phyloP scores from a whole-genome alignment of 2,113 vertebrate species.

The Bujurquina vittata region DNA sequence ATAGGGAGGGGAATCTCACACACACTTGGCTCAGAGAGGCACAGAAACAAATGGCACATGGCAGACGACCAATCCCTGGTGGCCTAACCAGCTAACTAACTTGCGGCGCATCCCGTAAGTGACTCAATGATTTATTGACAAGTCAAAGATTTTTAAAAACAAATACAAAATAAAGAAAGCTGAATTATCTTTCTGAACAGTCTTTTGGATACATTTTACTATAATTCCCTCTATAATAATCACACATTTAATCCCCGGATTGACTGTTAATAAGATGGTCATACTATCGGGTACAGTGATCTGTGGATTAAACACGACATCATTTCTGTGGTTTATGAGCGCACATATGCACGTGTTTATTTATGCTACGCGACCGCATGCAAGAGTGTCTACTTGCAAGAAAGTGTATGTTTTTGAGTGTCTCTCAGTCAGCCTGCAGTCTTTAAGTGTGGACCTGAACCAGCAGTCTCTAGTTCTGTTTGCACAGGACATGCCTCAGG shows the following conservation, averaged over 20 bases:
- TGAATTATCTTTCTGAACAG: neutral
- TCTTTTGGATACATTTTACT: neutral
- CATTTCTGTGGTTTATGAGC: constrained; percentile 43
- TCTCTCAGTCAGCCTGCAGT: constrained; percentile 53
- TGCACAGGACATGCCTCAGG: constrained; percentile 84
- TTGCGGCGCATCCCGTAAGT: constrained; percentile 19
- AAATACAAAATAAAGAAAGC: neutral
- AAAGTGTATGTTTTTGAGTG: constrained; percentile 21
- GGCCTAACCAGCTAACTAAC: constrained; percentile 31
- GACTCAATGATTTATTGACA: neutral
- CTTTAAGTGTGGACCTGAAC: constrained; percentile 64
- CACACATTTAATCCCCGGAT: neutral
- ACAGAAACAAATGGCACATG: constrained; percentile 40
- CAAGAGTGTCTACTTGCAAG: constrained; percentile 28
- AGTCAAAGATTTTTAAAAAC: neutral
- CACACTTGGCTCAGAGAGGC: constrained; percentile 48
- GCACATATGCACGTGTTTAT: constrained; percentile 43
- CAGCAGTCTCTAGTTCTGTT: constrained; percentile 80
- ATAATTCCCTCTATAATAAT: neutral
- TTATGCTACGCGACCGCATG: constrained; percentile 22
- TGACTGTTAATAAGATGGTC: constrained; percentile 4
- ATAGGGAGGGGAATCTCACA: constrained; percentile 52
- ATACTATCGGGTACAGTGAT: constrained; percentile 2
- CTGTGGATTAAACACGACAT: neutral
- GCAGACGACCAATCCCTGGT: constrained; percentile 24